Evolutionary conservation across 2,797 vertebrate genomes (phyloP).

Genomic region (Darevskia nairensis): DNA sequence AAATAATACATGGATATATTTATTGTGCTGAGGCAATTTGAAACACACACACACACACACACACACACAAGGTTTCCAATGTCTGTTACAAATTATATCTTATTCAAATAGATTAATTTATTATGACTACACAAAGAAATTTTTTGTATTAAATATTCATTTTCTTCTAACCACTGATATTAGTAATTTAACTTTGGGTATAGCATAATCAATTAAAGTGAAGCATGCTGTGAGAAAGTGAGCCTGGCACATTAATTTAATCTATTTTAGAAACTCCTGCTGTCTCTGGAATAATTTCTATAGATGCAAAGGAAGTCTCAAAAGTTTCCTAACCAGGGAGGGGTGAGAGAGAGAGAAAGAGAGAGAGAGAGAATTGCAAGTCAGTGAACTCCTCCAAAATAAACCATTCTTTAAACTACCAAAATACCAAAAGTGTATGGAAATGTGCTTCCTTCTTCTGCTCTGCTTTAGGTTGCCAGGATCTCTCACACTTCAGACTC

Average conservation of each 20-base stretch:
- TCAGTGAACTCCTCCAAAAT: slow-evolving; percentile 57
- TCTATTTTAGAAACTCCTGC: slow-evolving; percentile 78
- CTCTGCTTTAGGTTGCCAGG: background rate
- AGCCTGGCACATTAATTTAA: slow-evolving; percentile 78
- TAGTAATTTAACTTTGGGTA: slow-evolving; percentile 78
- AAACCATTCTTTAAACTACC: slow-evolving; percentile 49
- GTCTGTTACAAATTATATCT: slow-evolving; percentile 63
- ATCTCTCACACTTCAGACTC: background rate
- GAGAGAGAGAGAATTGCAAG: background rate
- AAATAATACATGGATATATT: slow-evolving; percentile 38
- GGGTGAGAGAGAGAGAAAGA: slow-evolving; percentile 9
- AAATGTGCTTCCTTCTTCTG: background rate
- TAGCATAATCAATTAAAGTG: slow-evolving; percentile 80
- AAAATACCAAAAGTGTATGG: background rate
- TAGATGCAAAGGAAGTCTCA: slow-evolving; percentile 75
- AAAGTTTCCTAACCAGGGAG: slow-evolving; percentile 70
- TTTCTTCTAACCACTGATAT: slow-evolving; percentile 75
- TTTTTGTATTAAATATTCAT: slow-evolving; percentile 78
- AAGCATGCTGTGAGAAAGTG: slow-evolving; percentile 75
- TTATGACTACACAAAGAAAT: slow-evolving; percentile 58
- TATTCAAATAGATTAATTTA: slow-evolving; percentile 72
- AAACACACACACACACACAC: slow-evolving; percentile 15
- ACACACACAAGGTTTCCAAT: slow-evolving; percentile 25
- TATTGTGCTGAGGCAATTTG: slow-evolving; percentile 34
- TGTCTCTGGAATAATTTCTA: slow-evolving; percentile 79